phyloP scores from a whole-genome alignment of 2,888 invertebrate genomes.

The Sarcophaga rosellei region DNA sequence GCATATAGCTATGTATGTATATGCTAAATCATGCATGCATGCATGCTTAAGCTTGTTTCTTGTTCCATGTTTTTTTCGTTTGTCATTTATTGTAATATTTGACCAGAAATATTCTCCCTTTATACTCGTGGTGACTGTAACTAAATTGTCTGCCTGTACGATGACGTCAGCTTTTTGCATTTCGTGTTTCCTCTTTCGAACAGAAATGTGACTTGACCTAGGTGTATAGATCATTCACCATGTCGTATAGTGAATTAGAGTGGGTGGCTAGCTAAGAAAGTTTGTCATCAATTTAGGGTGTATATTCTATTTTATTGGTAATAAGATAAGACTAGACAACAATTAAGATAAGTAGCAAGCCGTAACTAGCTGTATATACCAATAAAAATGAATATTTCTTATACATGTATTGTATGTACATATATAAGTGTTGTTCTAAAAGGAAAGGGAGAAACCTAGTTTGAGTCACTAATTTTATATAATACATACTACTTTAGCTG shows the following conservation, averaged over 20 bases:
- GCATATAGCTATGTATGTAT: background rate
- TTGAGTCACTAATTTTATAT: constrained; percentile 52
- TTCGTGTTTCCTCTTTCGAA: background rate
- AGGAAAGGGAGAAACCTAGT: constrained; percentile 22
- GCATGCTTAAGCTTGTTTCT: background rate
- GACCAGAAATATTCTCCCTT: constrained; percentile 25
- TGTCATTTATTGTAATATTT: constrained; percentile 28
- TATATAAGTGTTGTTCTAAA: background rate
- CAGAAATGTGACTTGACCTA: too few relatives aligned
- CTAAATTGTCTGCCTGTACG: background rate
- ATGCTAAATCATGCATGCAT: constrained; percentile 60
- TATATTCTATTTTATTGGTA: constrained; percentile 36
- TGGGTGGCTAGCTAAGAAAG: constrained; percentile 12
- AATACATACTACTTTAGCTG: constrained; percentile 10
- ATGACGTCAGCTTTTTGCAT: constrained; percentile 55
- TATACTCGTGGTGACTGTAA: constrained; percentile 1
- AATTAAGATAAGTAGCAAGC: constrained; percentile 52
- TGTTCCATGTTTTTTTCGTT: background rate
- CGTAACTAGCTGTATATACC: background rate
- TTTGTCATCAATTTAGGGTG: constrained; percentile 38
- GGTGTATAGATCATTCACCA: too few relatives aligned
- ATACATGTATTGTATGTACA: too few relatives aligned
- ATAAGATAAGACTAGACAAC: constrained; percentile 61
- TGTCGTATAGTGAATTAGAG: background rate
- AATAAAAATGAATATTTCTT: constrained; percentile 1